These are phyloP conservation scores for Oryzaephilus surinamensis DNA, from an alignment of 1,140 invertebrate genomes.

Conservation along the genomic window DNA sequence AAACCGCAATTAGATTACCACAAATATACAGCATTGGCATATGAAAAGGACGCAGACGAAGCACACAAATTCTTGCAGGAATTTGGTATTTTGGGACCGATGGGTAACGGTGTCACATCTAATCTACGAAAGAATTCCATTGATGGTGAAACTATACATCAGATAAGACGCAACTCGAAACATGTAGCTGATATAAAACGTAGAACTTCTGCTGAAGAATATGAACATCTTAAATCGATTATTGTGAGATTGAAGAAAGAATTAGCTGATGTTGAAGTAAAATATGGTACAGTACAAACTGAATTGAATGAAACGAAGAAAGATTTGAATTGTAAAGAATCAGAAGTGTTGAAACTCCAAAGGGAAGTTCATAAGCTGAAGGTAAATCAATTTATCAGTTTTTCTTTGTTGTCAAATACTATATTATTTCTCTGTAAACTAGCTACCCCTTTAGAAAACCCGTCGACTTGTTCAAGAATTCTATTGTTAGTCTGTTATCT, in stretches of 20 bases:
- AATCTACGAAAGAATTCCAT: constrained; percentile 12
- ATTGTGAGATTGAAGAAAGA: constrained; percentile 35
- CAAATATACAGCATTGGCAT: constrained; percentile 23
- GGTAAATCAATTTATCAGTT: constrained; percentile 32
- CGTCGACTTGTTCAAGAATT: too few species aligned
- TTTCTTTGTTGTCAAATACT: not conserved
- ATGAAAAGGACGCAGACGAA: constrained; percentile 18
- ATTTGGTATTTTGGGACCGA: constrained; percentile 30
- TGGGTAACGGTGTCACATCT: constrained; percentile 32
- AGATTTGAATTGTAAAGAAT: constrained; percentile 35
- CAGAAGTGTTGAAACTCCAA: constrained; percentile 41
- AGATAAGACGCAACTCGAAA: constrained; percentile 25
- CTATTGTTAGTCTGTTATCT: too few species aligned
- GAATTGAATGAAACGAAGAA: constrained; percentile 32
- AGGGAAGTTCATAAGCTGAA: constrained; percentile 50
- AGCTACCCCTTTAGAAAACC: too few species aligned
- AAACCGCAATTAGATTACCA: constrained; percentile 28
- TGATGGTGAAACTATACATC: constrained; percentile 14
- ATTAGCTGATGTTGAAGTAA: constrained; percentile 31
- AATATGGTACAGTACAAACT: constrained; percentile 27
- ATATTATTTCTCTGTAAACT: too few species aligned
- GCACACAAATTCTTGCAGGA: constrained; percentile 31
- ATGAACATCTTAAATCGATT: constrained; percentile 30
- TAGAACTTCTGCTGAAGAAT: constrained; percentile 11
- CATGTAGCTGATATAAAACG: constrained; percentile 6